Conservation (phyloP, 2,797 vertebrate species). For the Gambusia yucatana region DNA sequence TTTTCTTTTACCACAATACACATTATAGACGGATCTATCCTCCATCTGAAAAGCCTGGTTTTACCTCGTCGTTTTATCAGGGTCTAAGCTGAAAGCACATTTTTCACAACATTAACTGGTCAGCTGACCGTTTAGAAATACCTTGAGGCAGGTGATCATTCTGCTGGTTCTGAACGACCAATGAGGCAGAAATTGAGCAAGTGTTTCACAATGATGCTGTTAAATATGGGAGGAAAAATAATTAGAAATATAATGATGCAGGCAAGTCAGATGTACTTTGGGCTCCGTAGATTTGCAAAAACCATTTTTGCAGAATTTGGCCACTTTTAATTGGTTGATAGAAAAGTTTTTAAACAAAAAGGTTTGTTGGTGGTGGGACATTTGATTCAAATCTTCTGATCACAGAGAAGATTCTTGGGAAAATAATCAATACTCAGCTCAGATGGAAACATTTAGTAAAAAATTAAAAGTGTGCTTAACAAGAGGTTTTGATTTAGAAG, state of each 20-base stretch:
- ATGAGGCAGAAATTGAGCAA: background rate
- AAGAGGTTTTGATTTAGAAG: background rate
- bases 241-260: background rate
- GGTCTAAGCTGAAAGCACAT: background rate
- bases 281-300: background rate
- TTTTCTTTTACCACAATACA: background rate
- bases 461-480: background rate
- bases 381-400: slow-evolving; percentile 4
- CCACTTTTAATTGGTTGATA: background rate
- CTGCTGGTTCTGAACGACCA: background rate
- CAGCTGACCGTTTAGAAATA: background rate
- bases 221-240: background rate
- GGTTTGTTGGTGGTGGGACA: background rate
- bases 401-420: background rate
- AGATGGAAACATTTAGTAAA: background rate
- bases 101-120: background rate
- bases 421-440: slow-evolving; percentile 4
- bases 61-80: no score
- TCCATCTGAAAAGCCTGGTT: background rate
- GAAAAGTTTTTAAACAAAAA: background rate
- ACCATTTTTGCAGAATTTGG: background rate
- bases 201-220: background rate
- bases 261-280: background rate
- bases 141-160: background rate
- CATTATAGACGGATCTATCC: background rate